These are phyloP conservation scores for Actinia tenebrosa DNA, from an alignment of 64 coral and sea anemone species.

Conservation along the genomic window DNA sequence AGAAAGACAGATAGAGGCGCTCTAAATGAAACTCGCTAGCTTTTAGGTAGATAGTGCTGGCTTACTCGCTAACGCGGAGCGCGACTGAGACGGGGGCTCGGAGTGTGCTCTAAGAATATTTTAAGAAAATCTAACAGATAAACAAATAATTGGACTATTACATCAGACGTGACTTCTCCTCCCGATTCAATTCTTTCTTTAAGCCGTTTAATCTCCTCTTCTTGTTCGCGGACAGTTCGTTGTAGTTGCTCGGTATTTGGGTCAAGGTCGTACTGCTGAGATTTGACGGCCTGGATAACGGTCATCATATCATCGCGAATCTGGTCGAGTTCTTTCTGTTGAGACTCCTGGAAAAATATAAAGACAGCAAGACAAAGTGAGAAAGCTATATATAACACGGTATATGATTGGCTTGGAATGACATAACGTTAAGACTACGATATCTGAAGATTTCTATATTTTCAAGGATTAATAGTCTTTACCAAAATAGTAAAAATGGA, in stretches of 20 bases:
- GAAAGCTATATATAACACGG: neutral
- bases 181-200: constrained; percentile 21
- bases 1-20: too few species aligned
- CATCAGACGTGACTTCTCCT: neutral
- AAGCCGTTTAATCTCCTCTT: constrained; percentile 49
- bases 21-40: too few species aligned
- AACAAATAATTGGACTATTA: neutral
- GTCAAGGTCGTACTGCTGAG: constrained; percentile 76
- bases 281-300: constrained; percentile 79
- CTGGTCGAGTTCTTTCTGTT: constrained; percentile 80
- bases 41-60: too few species aligned
- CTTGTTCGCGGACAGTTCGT: constrained; percentile 50
- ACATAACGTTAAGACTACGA: too few species aligned
- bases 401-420: too few species aligned
- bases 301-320: constrained; percentile 91
- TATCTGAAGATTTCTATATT: too few species aligned
- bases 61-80: too few species aligned
- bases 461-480: too few species aligned
- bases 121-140: neutral
- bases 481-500: too few species aligned
- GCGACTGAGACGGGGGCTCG: too few species aligned
- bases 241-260: constrained; percentile 56
- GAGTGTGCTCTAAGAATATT: too few species aligned
- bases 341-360: constrained; percentile 54
- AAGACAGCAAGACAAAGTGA: neutral